Evolutionary conservation across 2,888 invertebrate species (phyloP).

Genomic region (Polydrusus pterygomalis): DNA sequence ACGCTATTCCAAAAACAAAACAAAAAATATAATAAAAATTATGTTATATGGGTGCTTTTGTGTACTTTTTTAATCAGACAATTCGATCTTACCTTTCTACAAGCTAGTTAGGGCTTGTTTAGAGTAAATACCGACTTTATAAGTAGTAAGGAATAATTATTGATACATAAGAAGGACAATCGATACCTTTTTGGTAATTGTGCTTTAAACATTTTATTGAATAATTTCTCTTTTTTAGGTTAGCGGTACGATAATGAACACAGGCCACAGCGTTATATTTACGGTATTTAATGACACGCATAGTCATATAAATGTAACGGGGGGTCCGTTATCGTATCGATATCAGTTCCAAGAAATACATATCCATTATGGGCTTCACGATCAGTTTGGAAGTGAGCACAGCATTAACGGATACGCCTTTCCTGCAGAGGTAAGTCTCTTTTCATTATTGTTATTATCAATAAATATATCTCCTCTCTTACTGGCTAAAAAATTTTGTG

Average conservation of each 20-base stretch:
- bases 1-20: slow-evolving; percentile 25
- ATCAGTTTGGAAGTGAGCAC: slow-evolving; percentile 97
- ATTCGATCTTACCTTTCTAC: slow-evolving; percentile 14
- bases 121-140: too few species aligned
- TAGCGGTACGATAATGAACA: slow-evolving; percentile 92
- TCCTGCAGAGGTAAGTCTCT: slow-evolving; percentile 92
- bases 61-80: slow-evolving; percentile 15
- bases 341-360: slow-evolving; percentile 97
- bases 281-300: slow-evolving; percentile 90
- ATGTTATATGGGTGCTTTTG: background rate
- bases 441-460: too few species aligned
- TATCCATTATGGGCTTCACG: slow-evolving; percentile 93
- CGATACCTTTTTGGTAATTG: too few species aligned
- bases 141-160: too few species aligned
- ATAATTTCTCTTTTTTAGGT: slow-evolving; percentile 76
- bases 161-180: too few species aligned
- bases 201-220: background rate
- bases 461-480: too few species aligned
- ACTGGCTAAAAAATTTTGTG: too few species aligned
- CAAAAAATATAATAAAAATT: slow-evolving; percentile 12
- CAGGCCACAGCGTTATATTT: slow-evolving; percentile 96
- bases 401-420: slow-evolving; percentile 96
- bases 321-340: slow-evolving; percentile 96
- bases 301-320: slow-evolving; percentile 93
- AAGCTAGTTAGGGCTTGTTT: too few species aligned